Evolutionary conservation across 1,140 invertebrate genomes (phyloP), one percentile per base, ranked within the genome.

Genomic region (Globodera ellingtonae): DNA sequence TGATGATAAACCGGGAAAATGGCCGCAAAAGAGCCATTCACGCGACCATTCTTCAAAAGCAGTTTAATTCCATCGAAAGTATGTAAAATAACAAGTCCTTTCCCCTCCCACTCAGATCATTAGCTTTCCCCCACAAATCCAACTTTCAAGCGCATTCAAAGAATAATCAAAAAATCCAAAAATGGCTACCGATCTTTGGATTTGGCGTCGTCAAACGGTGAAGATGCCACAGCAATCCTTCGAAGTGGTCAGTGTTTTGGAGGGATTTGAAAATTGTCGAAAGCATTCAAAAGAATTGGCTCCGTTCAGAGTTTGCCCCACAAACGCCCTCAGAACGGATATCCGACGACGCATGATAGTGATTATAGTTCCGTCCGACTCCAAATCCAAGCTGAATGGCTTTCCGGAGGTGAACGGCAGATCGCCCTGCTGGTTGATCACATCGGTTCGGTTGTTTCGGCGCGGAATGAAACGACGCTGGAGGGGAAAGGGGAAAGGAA

Each of bases 171-270:
- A 35, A 35, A 35, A 35, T 35, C 35, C 3, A 35, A 65, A 3
- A 65, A 65, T 65, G 59, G 59, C 59, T 2, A 65, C 59, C 21
- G 59, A 65, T 21, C 21, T 65, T 13, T 65, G 59, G 59, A 65
- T 65, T 21, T 65, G 59, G 59, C 59, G 59, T 65, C 59, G 59
- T 13, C 59, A 65, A 21, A 65, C 59, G 59, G 13, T 15, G 59
- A 65, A 65, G n/a, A 65, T 65, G 59, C 59, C 59, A 13, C 59
- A 65, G 59, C 59, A 65, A 65, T 65, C 59, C 2, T 65, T 65
- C 3, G 59, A 65, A 65, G 59, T 65, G 59, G 59, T 65, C 59
- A 65, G 59, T 21, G 13, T 15, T 21, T 15, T 3, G 13, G n/a
- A 35, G 35, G 35, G 35, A 35, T 35, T 35, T 35, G 1, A 35